These are phyloP conservation scores for Eupleurogrammus muticus DNA, from an alignment of 2,797 vertebrate genomes.

Conservation along the genomic window DNA sequence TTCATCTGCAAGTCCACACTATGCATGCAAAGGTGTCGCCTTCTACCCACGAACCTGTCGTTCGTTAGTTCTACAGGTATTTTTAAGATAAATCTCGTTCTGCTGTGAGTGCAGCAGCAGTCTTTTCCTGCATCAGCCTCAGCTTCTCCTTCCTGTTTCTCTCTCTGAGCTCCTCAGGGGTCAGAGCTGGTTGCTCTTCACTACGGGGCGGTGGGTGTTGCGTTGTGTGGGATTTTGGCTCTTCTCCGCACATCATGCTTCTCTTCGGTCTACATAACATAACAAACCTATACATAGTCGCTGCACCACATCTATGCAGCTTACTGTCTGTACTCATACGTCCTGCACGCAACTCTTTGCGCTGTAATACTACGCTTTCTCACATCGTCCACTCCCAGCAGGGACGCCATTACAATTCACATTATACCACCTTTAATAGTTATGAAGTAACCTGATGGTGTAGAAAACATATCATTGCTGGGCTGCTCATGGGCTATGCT, in stretches of 20 bases:
- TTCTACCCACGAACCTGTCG: neutral
- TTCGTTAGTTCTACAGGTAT: neutral
- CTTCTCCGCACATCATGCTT: conserved; percentile 24
- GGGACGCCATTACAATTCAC: neutral
- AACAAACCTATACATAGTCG: conserved; percentile 15
- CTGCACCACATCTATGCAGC: conserved; percentile 9
- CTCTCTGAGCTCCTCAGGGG: conserved; percentile 12
- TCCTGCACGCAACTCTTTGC: conserved; percentile 47
- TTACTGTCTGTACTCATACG: conserved; percentile 22
- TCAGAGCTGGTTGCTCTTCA: neutral
- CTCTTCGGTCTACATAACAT: conserved; percentile 16
- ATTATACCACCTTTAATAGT: conserved; percentile 2
- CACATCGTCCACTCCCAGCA: neutral
- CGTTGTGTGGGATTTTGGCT: conserved; percentile 29
- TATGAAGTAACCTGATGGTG: conserved; percentile 13
- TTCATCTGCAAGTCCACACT: neutral
- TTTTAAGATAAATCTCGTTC: conserved; percentile 5
- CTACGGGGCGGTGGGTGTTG: conserved; percentile 11
- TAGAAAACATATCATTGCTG: conserved; percentile 21
- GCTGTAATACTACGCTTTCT: conserved; percentile 10
- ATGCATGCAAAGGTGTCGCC: neutral
- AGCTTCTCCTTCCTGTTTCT: conserved; percentile 17
- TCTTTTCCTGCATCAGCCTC: conserved; percentile 7
- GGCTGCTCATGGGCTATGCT: conserved; percentile 4
- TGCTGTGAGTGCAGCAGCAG: neutral